Conservation (phyloP, 1,140 invertebrate genomes). For the Nasonia giraulti region DNA sequence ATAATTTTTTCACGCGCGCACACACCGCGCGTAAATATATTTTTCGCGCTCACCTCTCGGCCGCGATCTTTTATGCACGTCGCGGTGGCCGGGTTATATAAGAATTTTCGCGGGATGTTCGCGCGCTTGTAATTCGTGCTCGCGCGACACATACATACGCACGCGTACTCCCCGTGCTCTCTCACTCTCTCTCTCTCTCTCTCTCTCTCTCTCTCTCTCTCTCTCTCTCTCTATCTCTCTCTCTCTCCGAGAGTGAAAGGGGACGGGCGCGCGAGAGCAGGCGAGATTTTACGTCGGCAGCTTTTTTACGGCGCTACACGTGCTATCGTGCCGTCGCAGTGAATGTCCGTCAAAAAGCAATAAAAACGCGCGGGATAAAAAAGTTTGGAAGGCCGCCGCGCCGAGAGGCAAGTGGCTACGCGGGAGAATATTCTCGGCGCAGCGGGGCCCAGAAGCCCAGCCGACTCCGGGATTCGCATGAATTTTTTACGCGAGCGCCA, state of each 20-base stretch:
- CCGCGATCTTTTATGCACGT: conserved; percentile 24
- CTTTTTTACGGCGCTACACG: conserved; percentile 48
- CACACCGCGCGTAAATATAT: not conserved
- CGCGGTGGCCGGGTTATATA: not conserved
- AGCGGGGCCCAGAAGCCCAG: not conserved
- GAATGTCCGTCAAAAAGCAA: conserved; percentile 47
- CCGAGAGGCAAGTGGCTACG: not conserved
- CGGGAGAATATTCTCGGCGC: not conserved
- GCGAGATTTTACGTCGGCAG: conserved; percentile 41
- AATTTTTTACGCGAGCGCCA: conserved; percentile 34
- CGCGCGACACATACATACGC: not conserved
- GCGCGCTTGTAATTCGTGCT: conserved; percentile 27
- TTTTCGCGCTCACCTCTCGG: not conserved
- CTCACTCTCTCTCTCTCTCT: not conserved
- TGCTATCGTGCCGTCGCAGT: conserved; percentile 33
- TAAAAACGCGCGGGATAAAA: conserved; percentile 37
- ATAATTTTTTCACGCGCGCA: not conserved
- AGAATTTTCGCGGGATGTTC: conserved; percentile 25
- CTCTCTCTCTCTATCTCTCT: too few species aligned
- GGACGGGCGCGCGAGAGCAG: not conserved
- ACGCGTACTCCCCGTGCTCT: not conserved
- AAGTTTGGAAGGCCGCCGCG: conserved; percentile 33
- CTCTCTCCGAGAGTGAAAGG: not conserved
- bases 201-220: not conserved
- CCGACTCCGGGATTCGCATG: conserved; percentile 8